Conservation (phyloP, 2,113 vertebrate species). For the Melanocharis versteri region DNA sequence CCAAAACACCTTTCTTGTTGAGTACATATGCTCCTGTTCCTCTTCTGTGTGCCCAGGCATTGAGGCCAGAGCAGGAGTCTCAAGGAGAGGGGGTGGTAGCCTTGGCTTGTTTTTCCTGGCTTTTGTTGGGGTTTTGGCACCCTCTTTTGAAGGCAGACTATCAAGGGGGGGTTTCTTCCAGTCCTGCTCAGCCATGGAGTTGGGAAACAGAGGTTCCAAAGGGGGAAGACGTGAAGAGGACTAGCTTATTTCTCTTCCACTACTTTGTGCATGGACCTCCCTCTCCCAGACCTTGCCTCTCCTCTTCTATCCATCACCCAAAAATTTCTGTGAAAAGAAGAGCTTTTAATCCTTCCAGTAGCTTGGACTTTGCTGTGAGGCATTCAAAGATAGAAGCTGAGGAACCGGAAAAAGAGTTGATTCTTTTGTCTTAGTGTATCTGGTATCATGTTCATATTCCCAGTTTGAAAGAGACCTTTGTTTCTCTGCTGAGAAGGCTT, state of each 20-base stretch:
- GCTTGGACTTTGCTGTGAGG: not conserved
- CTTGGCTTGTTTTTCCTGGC: not conserved
- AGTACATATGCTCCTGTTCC: not conserved
- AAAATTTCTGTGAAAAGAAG: not conserved
- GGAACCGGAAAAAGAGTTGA: not conserved
- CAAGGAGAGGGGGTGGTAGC: rapidly evolving
- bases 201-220: not conserved
- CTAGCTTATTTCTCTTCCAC: not conserved
- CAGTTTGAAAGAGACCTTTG: not conserved
- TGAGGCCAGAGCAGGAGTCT: not conserved
- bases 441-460: not conserved
- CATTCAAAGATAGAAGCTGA: not conserved
- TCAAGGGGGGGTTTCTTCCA: rapidly evolving
- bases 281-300: not conserved
- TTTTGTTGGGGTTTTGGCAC: not conserved
- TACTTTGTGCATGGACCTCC: not conserved
- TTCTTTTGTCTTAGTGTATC: slow-evolving; percentile 1
- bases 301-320: not conserved
- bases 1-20: not conserved
- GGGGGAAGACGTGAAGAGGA: not conserved
- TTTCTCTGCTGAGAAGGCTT: not conserved
- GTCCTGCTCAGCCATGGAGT: not conserved
- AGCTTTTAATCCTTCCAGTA: not conserved
- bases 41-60: not conserved
- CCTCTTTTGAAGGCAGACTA: not conserved